Evolutionary conservation across 2,888 invertebrate species (phyloP), one percentile per base, ranked within the genome.

Genomic region (Coleophora flavipennella): DNA sequence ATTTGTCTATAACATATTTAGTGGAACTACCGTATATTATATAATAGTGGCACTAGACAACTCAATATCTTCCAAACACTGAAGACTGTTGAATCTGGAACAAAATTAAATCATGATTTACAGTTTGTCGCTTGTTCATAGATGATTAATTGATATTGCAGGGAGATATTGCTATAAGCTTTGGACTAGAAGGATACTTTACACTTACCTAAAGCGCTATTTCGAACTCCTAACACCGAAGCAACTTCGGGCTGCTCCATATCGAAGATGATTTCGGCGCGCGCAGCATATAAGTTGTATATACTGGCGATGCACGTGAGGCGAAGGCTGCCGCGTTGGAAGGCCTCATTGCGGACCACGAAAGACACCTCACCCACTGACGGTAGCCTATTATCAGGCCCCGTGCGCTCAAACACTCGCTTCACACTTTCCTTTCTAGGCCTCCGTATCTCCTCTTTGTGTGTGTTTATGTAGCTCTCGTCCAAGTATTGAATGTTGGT

Each of bases 191-290:
- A 27, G n/a, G n/a, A n/a, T n/a, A n/a, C n/a, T n/a, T n/a, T n/a
- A n/a, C n/a, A 67, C 81, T 77, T 65, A 87, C 87, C 86, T 66
- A 67, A 57, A 49, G 87, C 86, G 52, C 86, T 85, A 74, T 90
- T 90, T 45, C 89, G 86, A 45, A 91, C 91, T 55, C 91, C 91
- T 54, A 92, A 77, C 56, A 92, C 91, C 41, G 91, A 91, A 45
- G 92, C 91, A 55, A 91, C 88, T 70, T 90, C 87, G 43, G 92
- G 92, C 59, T 89, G 89, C 70, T 92, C 91, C 78, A 92, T 91
- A 68, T 90, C 90, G 58, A 92, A 83, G 54, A 88, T 78, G 48
- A 88, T 77, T 66, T 89, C 90, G 39, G 87, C 85, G 50, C 88
- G 83, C 51, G 87, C 85, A 50, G 86, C 85, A 70, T 91, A 90